Base-by-base conservation (phyloP, 2,113 vertebrate genomes). In the Hiodon alosoides region DNA sequence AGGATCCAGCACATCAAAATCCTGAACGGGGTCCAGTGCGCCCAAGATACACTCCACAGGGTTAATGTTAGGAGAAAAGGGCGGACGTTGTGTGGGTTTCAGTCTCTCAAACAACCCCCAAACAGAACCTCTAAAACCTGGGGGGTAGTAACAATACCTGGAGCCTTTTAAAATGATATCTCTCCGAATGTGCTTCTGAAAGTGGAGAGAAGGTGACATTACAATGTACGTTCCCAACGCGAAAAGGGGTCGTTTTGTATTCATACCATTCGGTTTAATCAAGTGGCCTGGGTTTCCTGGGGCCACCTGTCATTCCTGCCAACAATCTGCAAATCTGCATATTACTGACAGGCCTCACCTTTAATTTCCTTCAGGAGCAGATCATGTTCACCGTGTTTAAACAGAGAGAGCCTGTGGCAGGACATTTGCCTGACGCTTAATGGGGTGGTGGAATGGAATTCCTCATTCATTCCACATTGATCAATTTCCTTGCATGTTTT, bases 321-420 rank as follows among this genome's bases (percentile, higher is more conserved):
- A 84, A 87, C 93, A 93, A 94, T 95, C 93, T 96, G 92, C 93
- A 93, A 94, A 95, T 95, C 94, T 94, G 92, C 93, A 93, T 92
- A 94, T 93, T 94, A 92, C 92, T 81, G 82, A 87, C 87, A 90
- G 89, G 90, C 92, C 93, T 85, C 81, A 91, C 92, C 89, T 96
- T 97, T 98, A 95, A 98, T 98, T 97, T 98, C 95, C 95, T 95
- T 94, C 91, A 92, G 93, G 90, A 88, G 87, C 92, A 89, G 95
- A 98, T 98, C 96, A 93, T 95, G 93, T 95, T 96, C 94, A 89
- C 85, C 88, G 91, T 92, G 89, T 90, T 93, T 91, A 93, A 89
- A 93, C 93, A 94, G 93, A 94, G 92, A 93, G 93, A 92, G 87
- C 57, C 70, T 59, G 3, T 60, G 70, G 48, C 57, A 71, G 0